These are phyloP conservation scores for Brienomyrus longianalis DNA, from an alignment of 2,113 vertebrate genomes.

Conservation along the genomic window DNA sequence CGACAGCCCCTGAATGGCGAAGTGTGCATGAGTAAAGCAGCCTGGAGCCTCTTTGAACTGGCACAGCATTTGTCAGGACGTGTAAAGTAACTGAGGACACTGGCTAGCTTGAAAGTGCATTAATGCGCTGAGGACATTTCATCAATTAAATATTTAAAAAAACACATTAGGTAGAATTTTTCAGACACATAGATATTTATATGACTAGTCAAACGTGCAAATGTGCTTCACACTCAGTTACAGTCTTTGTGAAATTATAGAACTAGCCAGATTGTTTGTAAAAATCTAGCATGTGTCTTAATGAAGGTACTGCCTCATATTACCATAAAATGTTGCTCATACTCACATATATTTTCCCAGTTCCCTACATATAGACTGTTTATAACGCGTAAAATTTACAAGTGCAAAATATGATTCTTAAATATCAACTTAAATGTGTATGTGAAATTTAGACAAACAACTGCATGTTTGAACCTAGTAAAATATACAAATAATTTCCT, in stretches of 20 bases:
- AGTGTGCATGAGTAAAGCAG: not conserved
- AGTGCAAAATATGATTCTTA: not conserved
- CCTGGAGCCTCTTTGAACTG: not conserved
- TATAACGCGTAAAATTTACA: not conserved
- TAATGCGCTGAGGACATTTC: not conserved
- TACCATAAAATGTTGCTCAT: not conserved
- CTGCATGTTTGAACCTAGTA: not conserved
- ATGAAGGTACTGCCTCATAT: not conserved
- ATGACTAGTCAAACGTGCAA: not conserved
- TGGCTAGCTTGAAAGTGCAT: not conserved
- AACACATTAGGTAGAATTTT: not conserved
- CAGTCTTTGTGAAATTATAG: not conserved
- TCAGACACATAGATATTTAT: not conserved
- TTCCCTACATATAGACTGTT: not conserved
- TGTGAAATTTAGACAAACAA: not conserved
- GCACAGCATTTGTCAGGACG: not conserved
- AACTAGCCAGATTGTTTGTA: not conserved
- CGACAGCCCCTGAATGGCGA: not conserved
- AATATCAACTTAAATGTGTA: not conserved
- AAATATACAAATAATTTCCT: conserved; percentile 10
- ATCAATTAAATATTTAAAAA: not conserved
- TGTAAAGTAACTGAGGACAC: not conserved
- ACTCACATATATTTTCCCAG: not conserved
- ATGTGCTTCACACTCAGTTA: not conserved
- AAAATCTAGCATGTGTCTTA: not conserved